Conservation (phyloP, 2,797 vertebrate genomes). For the Chelon auratus region DNA sequence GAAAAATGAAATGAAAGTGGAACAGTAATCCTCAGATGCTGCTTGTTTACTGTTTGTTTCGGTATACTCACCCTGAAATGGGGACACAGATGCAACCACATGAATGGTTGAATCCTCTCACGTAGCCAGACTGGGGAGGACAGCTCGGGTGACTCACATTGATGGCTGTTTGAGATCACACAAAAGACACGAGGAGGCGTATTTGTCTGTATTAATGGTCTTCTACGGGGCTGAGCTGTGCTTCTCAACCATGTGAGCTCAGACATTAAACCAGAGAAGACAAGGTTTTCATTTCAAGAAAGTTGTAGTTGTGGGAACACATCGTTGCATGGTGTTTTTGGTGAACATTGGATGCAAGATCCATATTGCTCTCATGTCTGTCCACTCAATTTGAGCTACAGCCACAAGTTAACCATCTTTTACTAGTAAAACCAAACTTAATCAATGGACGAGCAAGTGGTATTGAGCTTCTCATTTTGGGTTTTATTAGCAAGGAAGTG, state of each 20-base stretch:
- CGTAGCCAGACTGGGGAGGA: slow-evolving; percentile 87
- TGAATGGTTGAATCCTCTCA: slow-evolving; percentile 93
- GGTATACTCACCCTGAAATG: slow-evolving; percentile 89
- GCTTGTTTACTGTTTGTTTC: not conserved
- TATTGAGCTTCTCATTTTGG: no score
- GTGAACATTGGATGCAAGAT: no score
- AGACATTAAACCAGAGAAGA: not conserved
- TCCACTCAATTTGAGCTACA: not conserved
- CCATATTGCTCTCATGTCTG: not conserved
- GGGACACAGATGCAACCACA: slow-evolving; percentile 94
- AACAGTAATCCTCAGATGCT: not conserved
- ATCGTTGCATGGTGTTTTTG: no score
- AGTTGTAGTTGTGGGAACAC: no score
- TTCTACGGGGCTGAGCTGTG: not conserved
- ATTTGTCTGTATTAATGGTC: not conserved
- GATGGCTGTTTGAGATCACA: slow-evolving; percentile 82
- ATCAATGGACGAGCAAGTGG: no score
- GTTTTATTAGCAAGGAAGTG: no score
- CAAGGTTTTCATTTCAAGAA: not conserved
- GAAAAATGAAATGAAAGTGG: not conserved
- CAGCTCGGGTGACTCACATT: slow-evolving; percentile 87
- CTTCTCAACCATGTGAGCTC: not conserved
- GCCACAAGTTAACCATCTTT: no score
- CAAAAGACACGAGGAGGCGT: slow-evolving; percentile 20
- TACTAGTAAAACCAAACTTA: no score